Evolutionary conservation across 2,888 invertebrate genomes (phyloP), one percentile per base, ranked within the genome.

Genomic region (Myopa tessellatipennis): DNA sequence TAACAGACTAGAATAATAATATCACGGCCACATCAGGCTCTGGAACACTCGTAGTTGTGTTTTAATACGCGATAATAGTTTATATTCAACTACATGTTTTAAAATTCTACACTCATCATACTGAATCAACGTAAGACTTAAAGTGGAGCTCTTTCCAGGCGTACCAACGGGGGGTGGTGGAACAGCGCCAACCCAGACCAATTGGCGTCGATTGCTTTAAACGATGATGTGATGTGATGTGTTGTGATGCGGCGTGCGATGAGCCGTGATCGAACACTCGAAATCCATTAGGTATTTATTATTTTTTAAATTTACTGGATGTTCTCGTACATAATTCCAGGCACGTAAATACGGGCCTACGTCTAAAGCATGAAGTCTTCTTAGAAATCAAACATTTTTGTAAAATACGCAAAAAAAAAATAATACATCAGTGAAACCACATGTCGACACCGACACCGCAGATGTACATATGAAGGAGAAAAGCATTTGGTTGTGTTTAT

Each of bases 151-250:
- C 58, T 6, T 58, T n/a, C 16, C 58, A 58, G n/a, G 16, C 6
- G 1, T 40, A 3, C 34, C n/a, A 69, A n/a, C 34, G 58, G 16
- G 38, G 16, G 26, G 36, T 36, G 36, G 38, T 26, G 34, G 38
- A 38, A 65, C 18, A 76, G 60, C 76, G 34, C 40, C 16, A 61
- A 38, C 16, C 69, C 70, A 77, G 77, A 77, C 77, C 72, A 65
- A 72, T 77, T 72, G 77, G 77, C 77, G 77, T 77, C 77, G 61
- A 58, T 77, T 61, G 55, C 34, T 36, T 40, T 38, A 34, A 68
- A 50, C 34, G 14, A 45, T 73, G 61, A 45, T 38, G 50, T 63
- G 45, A 63, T 73, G 68, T 69, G 50, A 55, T 55, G 6, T 40
- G 5, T 8, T 6, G 40, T 40, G 40, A 5, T n/a, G 55, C 55